Evolutionary conservation across 1,140 invertebrate species (phyloP).

Genomic region (Cyphomyrmex costatus): DNA sequence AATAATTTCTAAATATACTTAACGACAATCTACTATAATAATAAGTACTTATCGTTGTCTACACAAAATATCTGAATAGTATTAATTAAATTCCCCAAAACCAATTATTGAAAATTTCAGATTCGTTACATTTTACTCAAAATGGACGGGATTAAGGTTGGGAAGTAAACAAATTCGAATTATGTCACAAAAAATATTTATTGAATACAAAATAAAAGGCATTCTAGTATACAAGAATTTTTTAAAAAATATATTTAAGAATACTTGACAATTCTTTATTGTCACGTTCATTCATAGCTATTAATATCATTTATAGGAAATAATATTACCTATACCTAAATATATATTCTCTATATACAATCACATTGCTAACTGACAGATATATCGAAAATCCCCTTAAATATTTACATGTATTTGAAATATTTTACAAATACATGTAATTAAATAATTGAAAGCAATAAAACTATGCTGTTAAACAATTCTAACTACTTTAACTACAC

Average conservation of each 20-base stretch:
- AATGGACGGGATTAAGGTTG: constrained; percentile 71
- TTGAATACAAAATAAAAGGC: constrained; percentile 83
- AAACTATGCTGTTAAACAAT: not conserved
- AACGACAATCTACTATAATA: not conserved
- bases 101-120: not conserved
- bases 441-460: constrained; percentile 30
- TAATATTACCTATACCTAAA: constrained; percentile 58
- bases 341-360: constrained; percentile 42
- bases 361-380: constrained; percentile 32
- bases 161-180: constrained; percentile 83
- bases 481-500: constrained; percentile 33
- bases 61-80: not conserved
- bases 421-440: constrained; percentile 11
- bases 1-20: constrained; percentile 5
- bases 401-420: constrained; percentile 58
- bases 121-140: constrained; percentile 7
- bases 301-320: constrained; percentile 60
- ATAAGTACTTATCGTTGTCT: not conserved
- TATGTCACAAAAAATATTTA: constrained; percentile 82
- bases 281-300: constrained; percentile 33
- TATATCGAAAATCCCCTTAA: constrained; percentile 6
- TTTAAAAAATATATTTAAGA: constrained; percentile 48
- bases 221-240: constrained; percentile 73
- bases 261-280: constrained; percentile 38
- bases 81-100: constrained; percentile 24